Evolutionary conservation across 2,888 invertebrate genomes (phyloP).

Genomic region (Scotopteryx bipunctaria): DNA sequence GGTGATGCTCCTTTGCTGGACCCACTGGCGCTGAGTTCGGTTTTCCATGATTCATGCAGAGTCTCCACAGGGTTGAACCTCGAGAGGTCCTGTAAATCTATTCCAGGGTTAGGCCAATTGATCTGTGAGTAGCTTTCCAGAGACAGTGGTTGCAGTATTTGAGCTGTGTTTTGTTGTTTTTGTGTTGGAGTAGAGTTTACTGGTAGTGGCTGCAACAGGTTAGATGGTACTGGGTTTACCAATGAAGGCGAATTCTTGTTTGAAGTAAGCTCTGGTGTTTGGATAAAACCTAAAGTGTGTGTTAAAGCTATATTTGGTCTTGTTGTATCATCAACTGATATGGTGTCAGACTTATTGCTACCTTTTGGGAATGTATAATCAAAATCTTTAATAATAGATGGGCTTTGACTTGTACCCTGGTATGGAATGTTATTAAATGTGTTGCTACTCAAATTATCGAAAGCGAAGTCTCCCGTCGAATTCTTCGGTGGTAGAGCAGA

Average conservation of each 20-base stretch:
- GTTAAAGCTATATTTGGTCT: slow-evolving; percentile 48
- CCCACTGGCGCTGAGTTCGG: slow-evolving; percentile 57
- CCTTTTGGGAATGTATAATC: slow-evolving; percentile 47
- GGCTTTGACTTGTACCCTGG: slow-evolving; percentile 33
- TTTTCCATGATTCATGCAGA: slow-evolving; percentile 71
- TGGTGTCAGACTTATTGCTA: slow-evolving; percentile 53
- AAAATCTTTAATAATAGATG: slow-evolving; percentile 37
- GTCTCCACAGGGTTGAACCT: slow-evolving; percentile 78
- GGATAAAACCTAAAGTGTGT: slow-evolving; percentile 41
- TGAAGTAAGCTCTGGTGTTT: slow-evolving; percentile 37
- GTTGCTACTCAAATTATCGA: slow-evolving; percentile 33
- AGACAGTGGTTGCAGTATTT: slow-evolving; percentile 77
- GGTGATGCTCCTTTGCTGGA: slow-evolving; percentile 67
- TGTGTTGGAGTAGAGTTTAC: slow-evolving; percentile 44
- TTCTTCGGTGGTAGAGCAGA: slow-evolving; percentile 59
- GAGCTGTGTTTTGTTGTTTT: slow-evolving; percentile 60
- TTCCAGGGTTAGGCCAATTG: slow-evolving; percentile 86
- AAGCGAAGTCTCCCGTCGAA: slow-evolving; percentile 35
- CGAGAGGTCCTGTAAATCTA: slow-evolving; percentile 76
- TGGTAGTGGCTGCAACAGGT: slow-evolving; percentile 60
- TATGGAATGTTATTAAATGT: slow-evolving; percentile 40
- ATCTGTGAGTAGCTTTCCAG: slow-evolving; percentile 81
- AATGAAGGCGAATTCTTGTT: slow-evolving; percentile 38
- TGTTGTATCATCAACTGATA: slow-evolving; percentile 49
- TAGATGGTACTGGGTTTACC: slow-evolving; percentile 35